Evolutionary conservation across 2,888 invertebrate species (phyloP), one percentile per base, ranked within the genome.

Genomic region (Bombyx huttoni): DNA sequence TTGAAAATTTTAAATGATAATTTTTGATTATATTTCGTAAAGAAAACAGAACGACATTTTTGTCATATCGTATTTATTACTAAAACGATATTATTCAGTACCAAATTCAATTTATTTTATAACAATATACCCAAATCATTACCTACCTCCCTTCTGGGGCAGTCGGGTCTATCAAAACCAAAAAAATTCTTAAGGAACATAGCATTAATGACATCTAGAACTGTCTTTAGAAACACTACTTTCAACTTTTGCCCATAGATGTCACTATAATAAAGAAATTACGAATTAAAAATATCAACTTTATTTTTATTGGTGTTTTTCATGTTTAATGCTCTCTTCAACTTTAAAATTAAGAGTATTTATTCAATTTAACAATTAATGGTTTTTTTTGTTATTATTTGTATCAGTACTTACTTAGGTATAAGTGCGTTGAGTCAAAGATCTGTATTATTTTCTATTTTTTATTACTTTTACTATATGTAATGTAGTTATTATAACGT

Each of bases 371-470:
- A 80, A 81, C 76, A 73, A 70, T 70, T 73, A 74, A 73, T 73
- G 71, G 68, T 70, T 76, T 68, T 60, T 65, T 70, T 81, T 81
- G 78, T 81, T 80, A 79, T 76, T 73, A 75, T 73, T 68, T 75
- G 65, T 83, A 80, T 78, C 75, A 73, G 78, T 82, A 84, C 79
- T 82, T 84, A 81, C 78, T 78, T 84, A 85, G 79, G 56, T 62
- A 62, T 87, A 86, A 84, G 86, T 73, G 78, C 78, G 80, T 81
- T 78, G 81, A 88, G 87, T 87, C 87, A 88, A 85, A 87, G 87
- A 88, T 88, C 87, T 88, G 87, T 88, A 88, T 88, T 88, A 88
- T 86, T 85, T 85, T 81, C 73, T 87, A 87, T 85, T 84, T 86
- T 86, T 78, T 88, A 86, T 80, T 83, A 81, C 79, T 78, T 87